These are phyloP conservation scores for Hybognathus amarus DNA, from an alignment of 2,797 vertebrate genomes.

Conservation along the genomic window DNA sequence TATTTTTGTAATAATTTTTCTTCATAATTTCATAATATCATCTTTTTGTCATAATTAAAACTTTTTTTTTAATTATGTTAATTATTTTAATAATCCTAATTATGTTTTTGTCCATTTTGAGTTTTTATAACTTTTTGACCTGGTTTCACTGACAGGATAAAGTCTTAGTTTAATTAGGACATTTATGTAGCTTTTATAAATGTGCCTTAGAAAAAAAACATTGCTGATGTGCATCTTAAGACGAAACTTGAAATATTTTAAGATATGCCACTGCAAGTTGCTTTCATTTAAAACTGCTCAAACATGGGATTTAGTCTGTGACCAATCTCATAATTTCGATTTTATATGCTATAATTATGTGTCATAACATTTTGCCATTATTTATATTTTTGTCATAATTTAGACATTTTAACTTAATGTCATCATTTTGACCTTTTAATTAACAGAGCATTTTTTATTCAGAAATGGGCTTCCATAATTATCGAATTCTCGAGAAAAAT, in stretches of 20 bases:
- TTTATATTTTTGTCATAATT: not conserved
- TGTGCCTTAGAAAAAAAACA: no score
- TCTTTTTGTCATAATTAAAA: not conserved
- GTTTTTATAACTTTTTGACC: not conserved
- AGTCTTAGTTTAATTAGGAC: no score
- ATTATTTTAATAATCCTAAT: no score
- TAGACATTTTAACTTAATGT: not conserved
- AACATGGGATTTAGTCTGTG: no score
- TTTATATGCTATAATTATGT: not conserved
- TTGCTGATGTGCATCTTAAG: no score
- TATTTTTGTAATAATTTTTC: not conserved
- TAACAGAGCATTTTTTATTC: not conserved
- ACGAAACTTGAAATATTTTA: no score
- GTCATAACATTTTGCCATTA: not conserved
- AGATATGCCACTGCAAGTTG: no score
- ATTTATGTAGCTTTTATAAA: no score
- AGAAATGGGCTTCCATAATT: not conserved
- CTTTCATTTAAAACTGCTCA: no score
- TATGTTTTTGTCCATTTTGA: not conserved
- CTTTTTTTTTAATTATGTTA: no score
- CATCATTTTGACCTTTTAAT: not conserved
- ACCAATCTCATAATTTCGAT: not conserved
- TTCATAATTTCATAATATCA: not conserved
- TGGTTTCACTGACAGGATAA: no score
- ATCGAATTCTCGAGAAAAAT: not conserved